Evolutionary conservation across 2,113 vertebrate species (phyloP), one percentile per base, ranked within the genome.

Genomic region (Emydura subglobosa): DNA sequence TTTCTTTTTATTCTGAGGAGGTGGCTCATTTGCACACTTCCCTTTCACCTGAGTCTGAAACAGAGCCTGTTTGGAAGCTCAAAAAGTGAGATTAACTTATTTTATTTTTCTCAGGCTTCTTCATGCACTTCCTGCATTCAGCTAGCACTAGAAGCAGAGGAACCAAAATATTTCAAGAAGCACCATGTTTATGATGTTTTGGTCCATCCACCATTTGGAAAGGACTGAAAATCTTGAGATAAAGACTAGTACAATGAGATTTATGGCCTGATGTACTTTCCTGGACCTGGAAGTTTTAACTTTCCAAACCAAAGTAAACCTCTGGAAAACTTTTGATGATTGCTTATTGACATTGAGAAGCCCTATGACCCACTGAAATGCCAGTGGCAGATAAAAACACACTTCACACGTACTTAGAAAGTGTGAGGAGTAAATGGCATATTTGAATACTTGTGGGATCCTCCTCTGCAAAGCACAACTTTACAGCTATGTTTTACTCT

Each of bases 311-410:
- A 0, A 72, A 14, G n/a, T 68, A 24, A 27, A 27, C 5, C 25
- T 31, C 25, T 10, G 94, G 10, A 11, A 72, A 91, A 83, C n/a
- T 92, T 22, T 0, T 27, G 78, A 51, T 31, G 55, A 49, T 7
- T 82, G 54, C 68, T 17, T 1, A 0, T 0, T 0, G 74, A 0
- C 9, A 0, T 22, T 17, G 53, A 79, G 1, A 82, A n/a, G 72
- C 1, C 12, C 93, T 39, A 49, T 0, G 1, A 3, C 0, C 0
- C 0, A 0, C 50, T 54, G 50, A 24, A 51, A 55, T 82, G 39
- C 53, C 7, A 0, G 0, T 3, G 83, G 10, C 47, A 2, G 1
- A 21, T 50, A 6, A 10, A 82, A 17, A 89, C 27, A 16, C 8
- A 79, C 54, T 1, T 57, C 21, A 11, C 5, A 29, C 0, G 47